Percentiles rank a stretch among this genome's conserved stretches.
These are phyloP conservation scores for Delphinapterus leucas DNA, from an alignment of 2,113 vertebrate species.

Conservation along the genomic window DNA sequence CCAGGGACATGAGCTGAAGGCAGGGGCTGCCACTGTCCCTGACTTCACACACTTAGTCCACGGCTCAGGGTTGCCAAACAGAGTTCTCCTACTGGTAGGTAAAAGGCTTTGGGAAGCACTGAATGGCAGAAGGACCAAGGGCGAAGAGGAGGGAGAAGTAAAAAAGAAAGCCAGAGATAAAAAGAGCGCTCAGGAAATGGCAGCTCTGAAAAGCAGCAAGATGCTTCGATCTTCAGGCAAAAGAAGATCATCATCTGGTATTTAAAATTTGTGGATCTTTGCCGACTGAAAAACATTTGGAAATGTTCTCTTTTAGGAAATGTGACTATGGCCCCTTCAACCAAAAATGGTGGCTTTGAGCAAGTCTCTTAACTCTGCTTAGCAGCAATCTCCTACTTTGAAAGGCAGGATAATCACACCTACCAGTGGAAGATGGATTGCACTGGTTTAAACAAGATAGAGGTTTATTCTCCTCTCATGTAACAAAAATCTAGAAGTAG, in stretches of 20 bases:
- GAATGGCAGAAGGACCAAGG: background rate
- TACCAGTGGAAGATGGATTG: background rate
- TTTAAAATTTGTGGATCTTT: background rate
- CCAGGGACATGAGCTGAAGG: background rate
- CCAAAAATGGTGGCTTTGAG: background rate
- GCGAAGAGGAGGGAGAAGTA: background rate
- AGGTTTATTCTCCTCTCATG: background rate
- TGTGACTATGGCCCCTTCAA: background rate
- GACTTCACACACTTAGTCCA: background rate
- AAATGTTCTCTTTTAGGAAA: background rate
- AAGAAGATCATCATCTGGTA: background rate
- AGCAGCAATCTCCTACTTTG: background rate
- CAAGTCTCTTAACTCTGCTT: background rate
- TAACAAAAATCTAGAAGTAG: background rate
- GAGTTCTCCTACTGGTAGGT: background rate
- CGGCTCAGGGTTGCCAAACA: background rate
- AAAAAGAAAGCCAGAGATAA: background rate
- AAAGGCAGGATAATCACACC: background rate
- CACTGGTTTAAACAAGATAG: background rate
- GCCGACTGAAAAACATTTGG: background rate
- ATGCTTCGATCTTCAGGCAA: background rate
- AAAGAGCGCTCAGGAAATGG: background rate
- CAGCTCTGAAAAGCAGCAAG: background rate
- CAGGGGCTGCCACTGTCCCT: background rate
- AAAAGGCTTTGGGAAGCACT: background rate